Evolutionary conservation across 2,113 vertebrate genomes (phyloP).

Genomic region (Phalacrocorax pelagicus): DNA sequence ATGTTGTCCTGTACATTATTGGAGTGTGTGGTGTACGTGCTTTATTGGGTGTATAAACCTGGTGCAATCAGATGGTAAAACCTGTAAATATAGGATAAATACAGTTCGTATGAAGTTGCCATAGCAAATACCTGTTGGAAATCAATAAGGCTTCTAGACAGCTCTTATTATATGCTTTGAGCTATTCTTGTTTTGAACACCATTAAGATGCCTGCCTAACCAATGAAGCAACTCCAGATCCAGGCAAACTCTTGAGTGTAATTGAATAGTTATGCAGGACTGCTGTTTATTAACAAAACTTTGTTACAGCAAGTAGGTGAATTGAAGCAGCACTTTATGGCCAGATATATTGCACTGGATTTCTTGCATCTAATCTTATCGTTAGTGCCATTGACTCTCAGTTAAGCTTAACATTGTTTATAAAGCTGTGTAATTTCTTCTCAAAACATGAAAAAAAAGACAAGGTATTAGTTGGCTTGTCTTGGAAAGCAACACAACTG

Average conservation of each 20-base stretch:
- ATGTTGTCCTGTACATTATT: neutral
- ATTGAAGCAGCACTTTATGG: neutral
- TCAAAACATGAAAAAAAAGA: neutral
- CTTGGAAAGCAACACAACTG: neutral
- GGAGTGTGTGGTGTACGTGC: neutral
- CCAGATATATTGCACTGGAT: neutral
- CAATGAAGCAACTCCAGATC: neutral
- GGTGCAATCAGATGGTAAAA: neutral
- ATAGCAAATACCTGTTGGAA: neutral
- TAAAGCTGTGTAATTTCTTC: neutral
- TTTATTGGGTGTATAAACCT: neutral
- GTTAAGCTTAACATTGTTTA: neutral
- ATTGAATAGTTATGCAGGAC: neutral
- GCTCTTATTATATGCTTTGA: neutral
- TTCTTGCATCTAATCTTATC: neutral
- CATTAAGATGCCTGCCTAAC: neutral
- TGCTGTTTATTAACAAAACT: neutral
- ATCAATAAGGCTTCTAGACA: neutral
- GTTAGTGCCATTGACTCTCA: neutral
- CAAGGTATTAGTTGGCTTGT: neutral
- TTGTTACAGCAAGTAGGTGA: neutral
- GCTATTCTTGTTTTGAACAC: neutral
- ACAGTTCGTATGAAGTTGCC: neutral
- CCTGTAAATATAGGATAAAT: neutral
- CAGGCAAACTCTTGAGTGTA: neutral